Conservation (phyloP, 2,797 vertebrate genomes). For the Bradypodion pumilum region DNA sequence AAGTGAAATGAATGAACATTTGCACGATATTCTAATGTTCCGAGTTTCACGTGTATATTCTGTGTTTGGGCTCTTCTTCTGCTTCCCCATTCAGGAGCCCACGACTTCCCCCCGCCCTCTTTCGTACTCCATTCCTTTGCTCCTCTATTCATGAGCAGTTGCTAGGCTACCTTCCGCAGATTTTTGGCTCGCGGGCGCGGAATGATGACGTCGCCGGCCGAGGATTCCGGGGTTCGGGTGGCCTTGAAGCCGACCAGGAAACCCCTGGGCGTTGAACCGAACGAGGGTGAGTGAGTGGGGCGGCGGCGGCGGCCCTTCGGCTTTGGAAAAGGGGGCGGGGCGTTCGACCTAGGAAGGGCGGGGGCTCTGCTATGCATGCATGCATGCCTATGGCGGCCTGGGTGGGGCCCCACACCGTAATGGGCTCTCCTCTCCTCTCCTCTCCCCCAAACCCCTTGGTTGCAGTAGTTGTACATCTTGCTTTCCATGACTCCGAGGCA, state of each 20-base stretch:
- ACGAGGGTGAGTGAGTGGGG: conserved; percentile 26
- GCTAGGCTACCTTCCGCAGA: neutral
- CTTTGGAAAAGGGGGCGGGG: neutral
- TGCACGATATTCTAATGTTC: too few species aligned
- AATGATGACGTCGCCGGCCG: neutral
- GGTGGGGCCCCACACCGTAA: too few species aligned
- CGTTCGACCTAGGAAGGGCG: neutral
- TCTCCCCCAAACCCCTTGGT: too few species aligned
- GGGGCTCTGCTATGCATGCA: too few species aligned
- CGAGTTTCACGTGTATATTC: too few species aligned
- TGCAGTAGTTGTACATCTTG: neutral
- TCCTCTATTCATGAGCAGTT: neutral
- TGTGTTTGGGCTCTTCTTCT: too few species aligned
- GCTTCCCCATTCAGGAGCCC: too few species aligned
- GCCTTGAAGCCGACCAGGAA: neutral
- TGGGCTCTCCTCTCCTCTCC: too few species aligned
- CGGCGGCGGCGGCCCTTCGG: neutral
- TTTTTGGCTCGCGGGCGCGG: neutral
- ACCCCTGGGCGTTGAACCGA: neutral
- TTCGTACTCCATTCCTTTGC: neutral
- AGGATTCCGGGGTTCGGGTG: neutral
- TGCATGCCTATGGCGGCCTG: neutral
- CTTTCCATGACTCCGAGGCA: neutral
- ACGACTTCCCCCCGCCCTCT: too few species aligned
- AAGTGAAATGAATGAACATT: too few species aligned